A percentile compares a stretch with the other conserved stretches of the same genome.
These are phyloP conservation scores for Monarcha castaneiventris DNA, from an alignment of 2,113 vertebrate genomes.

Conservation along the genomic window DNA sequence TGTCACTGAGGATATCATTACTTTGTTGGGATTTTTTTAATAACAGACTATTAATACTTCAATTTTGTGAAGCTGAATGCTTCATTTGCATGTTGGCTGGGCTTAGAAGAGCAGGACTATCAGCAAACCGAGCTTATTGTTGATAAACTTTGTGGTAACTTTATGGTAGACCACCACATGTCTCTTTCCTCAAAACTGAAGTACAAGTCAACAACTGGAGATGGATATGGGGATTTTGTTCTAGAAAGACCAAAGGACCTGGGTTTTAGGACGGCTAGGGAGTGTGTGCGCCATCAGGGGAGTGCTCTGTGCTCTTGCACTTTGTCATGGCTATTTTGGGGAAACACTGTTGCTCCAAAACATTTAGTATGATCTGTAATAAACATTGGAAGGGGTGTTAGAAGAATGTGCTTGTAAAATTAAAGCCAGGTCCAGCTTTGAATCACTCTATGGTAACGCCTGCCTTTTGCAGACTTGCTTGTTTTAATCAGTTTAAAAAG, in stretches of 20 bases:
- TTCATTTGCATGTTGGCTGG: neutral
- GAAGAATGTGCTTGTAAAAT: neutral
- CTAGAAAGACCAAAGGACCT: neutral
- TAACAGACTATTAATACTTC: neutral
- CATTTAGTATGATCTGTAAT: neutral
- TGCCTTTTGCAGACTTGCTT: neutral
- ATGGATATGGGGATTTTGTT: neutral
- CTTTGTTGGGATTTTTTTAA: neutral
- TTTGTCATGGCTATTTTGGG: neutral
- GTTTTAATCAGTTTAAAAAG: neutral
- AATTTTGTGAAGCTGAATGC: neutral
- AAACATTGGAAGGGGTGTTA: neutral
- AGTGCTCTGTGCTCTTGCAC: rapidly evolving
- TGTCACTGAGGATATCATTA: neutral
- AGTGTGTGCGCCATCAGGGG: rapidly evolving
- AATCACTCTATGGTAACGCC: neutral
- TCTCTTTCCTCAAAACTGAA: neutral
- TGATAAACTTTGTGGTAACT: neutral
- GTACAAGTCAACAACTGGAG: neutral
- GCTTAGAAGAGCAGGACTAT: neutral
- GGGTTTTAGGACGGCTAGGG: neutral
- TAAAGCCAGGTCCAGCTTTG: neutral
- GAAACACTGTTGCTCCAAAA: neutral
- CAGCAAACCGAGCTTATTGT: neutral
- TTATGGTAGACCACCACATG: neutral